Evolutionary conservation across 2,797 vertebrate species (phyloP), one percentile per base, ranked within the genome.

Genomic region (Phalloptychus januarius): DNA sequence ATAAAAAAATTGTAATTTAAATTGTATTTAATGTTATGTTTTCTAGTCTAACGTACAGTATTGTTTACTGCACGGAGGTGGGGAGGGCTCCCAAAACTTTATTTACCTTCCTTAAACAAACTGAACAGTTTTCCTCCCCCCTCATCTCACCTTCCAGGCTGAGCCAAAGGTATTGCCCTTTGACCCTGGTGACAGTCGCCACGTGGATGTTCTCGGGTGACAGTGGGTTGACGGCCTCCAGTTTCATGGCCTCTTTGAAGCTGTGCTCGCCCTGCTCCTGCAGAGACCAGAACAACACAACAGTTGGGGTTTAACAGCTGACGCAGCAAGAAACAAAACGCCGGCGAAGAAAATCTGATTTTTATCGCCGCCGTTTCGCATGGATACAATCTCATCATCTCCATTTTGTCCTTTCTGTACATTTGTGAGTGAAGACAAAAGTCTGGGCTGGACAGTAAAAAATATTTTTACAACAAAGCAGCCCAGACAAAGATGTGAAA

Each of bases 171-270:
- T 98, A 97, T 23, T 97, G 96, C 63, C 97, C 97, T 95, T 96
- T 97, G 91, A 99, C 95, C 82, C 93, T 96, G 87, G 95, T 97
- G 83, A 99, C 93, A 33, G 97, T 97, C 50, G 97, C 97, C 89
- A 99, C 96, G 38, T 97, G 98, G 80, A 99, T 97, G 93, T 99
- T 97, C 92, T 97, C 96, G 20, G 97, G 97, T 79, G 96, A 95
- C 89, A 97, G 89, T 5, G 95, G 97, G 93, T 99, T 98, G 90
- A 98, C 97, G 8, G 98, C 97, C 91, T 99, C 98, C 25, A 99
- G 96, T 94, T 98, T 99, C 98, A 98, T 99, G 83, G 95, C 96
- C 90, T 97, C 97, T 93, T 97, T 97, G 92, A 98, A 98, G 85
- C 96, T 96, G 90, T 98, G 97, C 72, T 99, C 97, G 86, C 90